Evolutionary conservation across 92 coral and sea anemone species (phyloP).

Genomic region (Bergia sp.): DNA sequence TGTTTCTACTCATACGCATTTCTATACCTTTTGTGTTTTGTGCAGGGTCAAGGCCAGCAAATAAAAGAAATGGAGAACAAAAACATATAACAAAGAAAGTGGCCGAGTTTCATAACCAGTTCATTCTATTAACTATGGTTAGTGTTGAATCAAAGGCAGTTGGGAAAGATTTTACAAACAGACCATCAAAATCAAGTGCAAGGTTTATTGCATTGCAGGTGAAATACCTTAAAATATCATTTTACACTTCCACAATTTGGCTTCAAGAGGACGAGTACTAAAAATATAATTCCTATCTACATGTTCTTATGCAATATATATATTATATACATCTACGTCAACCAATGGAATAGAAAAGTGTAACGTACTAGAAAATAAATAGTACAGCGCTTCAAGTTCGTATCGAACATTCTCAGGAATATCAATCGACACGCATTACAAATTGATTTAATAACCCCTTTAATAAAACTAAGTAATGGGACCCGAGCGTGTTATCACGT

Average conservation of each 20-base stretch:
- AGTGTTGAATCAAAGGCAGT: no score
- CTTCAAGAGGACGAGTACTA: neutral
- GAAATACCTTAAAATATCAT: neutral
- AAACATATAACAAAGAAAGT: no score
- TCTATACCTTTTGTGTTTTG: no score
- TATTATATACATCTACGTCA: neutral
- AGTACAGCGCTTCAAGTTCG: neutral
- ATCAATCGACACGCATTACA: neutral
- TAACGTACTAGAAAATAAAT: constrained; percentile 11
- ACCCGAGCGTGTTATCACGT: no score
- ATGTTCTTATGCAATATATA: neutral
- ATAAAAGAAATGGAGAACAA: no score
- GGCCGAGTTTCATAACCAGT: no score
- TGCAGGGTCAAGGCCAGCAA: no score
- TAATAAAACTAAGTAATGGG: neutral
- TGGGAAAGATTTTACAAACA: neutral
- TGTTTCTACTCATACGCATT: no score
- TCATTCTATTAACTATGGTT: no score
- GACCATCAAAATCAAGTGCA: neutral
- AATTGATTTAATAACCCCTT: neutral
- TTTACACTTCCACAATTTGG: constrained; percentile 8
- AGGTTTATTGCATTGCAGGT: constrained; percentile 9
- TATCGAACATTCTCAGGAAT: neutral
- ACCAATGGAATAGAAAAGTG: neutral
- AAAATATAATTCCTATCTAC: constrained; percentile 2